Conservation (phyloP, 2,888 invertebrate genomes). For the Heliconius erato region DNA sequence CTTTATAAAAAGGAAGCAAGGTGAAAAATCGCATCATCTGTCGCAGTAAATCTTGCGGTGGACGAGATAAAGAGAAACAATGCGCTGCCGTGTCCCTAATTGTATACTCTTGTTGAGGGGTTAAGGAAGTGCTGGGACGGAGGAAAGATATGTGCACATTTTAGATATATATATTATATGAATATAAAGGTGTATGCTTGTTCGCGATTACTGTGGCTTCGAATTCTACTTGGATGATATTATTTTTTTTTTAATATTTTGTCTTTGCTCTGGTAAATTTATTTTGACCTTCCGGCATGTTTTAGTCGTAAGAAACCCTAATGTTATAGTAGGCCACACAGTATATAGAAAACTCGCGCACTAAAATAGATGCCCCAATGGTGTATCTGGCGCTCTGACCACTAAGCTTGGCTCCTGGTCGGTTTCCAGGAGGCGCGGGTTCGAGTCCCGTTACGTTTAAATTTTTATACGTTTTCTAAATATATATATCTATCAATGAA, state of each 20-base stretch:
- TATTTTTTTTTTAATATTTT: no score
- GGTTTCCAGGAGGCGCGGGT: no score
- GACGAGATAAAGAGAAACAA: slow-evolving; percentile 48
- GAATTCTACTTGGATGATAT: no score
- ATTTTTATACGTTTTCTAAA: no score
- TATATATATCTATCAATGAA: no score
- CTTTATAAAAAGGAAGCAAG: slow-evolving; percentile 23
- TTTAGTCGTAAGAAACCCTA: background rate
- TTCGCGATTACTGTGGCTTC: background rate
- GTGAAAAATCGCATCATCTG: slow-evolving; percentile 35
- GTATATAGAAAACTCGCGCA: background rate
- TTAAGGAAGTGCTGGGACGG: slow-evolving; percentile 27
- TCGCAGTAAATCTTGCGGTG: slow-evolving; percentile 47
- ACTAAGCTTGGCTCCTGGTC: no score
- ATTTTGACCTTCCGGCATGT: background rate
- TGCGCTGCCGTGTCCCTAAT: slow-evolving; percentile 46
- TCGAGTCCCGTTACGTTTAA: no score
- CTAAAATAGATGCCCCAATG: no score
- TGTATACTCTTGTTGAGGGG: slow-evolving; percentile 46
- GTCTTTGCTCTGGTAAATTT: no score
- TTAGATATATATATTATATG: background rate
- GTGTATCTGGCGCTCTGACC: no score
- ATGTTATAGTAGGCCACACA: background rate
- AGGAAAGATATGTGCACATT: background rate
- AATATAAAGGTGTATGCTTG: background rate